Percentiles rank a stretch among this genome's conserved stretches.
These are phyloP conservation scores for Pterocles burchelli DNA, from an alignment of 2,113 vertebrate species.

Conservation along the genomic window DNA sequence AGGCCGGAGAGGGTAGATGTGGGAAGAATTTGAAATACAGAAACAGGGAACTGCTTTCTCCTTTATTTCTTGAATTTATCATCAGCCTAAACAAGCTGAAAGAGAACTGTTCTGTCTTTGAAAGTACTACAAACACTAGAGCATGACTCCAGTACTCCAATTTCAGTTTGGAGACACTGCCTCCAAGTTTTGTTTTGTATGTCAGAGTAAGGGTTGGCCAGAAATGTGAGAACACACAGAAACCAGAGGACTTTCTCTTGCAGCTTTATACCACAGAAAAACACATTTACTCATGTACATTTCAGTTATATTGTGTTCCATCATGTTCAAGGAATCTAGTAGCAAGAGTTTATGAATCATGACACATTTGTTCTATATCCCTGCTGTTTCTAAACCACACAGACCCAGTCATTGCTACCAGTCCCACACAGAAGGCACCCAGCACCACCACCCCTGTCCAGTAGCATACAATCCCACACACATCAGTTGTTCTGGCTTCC, in stretches of 20 bases:
- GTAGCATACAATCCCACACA: accelerated
- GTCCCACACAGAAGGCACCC: background rate
- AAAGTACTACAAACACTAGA: background rate
- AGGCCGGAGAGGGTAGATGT: background rate
- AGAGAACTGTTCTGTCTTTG: background rate
- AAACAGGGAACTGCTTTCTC: background rate
- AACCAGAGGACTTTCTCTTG: background rate
- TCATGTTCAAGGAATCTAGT: background rate
- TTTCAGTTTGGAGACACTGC: background rate
- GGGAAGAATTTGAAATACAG: background rate
- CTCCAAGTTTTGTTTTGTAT: background rate
- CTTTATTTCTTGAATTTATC: background rate
- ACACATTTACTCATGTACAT: background rate
- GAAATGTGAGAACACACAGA: background rate
- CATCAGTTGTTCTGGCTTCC: background rate
- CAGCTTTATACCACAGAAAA: background rate
- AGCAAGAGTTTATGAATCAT: background rate
- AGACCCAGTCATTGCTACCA: background rate
- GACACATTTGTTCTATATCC: background rate
- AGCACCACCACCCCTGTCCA: background rate
- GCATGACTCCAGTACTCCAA: background rate
- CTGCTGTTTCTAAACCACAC: background rate
- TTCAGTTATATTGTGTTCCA: background rate
- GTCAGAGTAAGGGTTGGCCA: background rate
- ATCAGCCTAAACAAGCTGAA: background rate